These are phyloP conservation scores for Morelia viridis DNA, from an alignment of 2,797 vertebrate species.

Conservation along the genomic window DNA sequence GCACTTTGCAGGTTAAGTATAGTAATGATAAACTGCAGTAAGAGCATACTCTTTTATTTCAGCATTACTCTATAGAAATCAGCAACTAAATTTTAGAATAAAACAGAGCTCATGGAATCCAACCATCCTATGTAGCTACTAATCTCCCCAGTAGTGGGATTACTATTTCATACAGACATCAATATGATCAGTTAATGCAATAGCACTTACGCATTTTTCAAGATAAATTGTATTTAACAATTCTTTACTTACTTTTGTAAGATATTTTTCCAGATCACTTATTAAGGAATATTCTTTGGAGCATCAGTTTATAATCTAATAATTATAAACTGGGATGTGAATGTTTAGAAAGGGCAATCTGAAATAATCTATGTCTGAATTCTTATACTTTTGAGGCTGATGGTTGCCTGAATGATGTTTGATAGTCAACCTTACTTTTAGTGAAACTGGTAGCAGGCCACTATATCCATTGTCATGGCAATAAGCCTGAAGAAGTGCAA, in stretches of 20 bases:
- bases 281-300: not conserved
- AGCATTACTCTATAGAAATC: not conserved
- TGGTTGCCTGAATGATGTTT: not conserved
- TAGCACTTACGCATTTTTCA: not conserved
- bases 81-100: not conserved
- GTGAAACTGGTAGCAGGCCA: not conserved
- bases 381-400: not conserved
- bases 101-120: not conserved
- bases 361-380: not conserved
- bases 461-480: not conserved
- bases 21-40: not conserved
- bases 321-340: not conserved
- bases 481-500: not conserved
- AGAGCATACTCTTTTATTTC: slow-evolving; percentile 3
- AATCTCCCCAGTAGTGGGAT: not conserved
- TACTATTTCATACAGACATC: not conserved
- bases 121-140: not conserved
- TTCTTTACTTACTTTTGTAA: not conserved
- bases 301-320: not conserved
- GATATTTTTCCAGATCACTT: not conserved
- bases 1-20: not conserved
- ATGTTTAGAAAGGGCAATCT: not conserved
- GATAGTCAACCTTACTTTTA: not conserved
- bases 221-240: not conserved
- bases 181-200: slow-evolving; percentile 1